Conservation (phyloP, 2,113 vertebrate genomes). For the Struthio camelus region DNA sequence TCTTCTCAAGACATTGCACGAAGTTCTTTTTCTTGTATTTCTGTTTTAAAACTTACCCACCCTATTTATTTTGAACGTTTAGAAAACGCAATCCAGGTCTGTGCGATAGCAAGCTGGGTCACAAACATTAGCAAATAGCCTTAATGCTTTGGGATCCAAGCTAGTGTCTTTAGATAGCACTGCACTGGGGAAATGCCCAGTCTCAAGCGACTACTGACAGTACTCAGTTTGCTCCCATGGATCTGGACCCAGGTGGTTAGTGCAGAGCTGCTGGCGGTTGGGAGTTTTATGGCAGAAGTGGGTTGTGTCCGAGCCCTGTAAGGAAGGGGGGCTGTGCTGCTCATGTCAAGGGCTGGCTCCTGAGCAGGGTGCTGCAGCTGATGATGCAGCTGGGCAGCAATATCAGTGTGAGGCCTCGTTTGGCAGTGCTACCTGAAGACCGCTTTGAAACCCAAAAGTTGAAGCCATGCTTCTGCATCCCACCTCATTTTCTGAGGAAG, state of each 20-base stretch:
- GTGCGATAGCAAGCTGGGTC: background rate
- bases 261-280: background rate
- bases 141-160: background rate
- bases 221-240: background rate
- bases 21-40: background rate
- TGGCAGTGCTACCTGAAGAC: background rate
- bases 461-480: background rate
- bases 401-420: background rate
- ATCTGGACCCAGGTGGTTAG: background rate
- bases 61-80: background rate
- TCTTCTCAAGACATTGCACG: background rate
- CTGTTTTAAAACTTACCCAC: background rate
- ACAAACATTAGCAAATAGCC: fast-evolving
- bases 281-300: background rate
- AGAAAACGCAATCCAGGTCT: background rate
- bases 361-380: no score
- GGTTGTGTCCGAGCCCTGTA: fast-evolving
- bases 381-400: background rate
- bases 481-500: background rate
- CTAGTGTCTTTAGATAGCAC: background rate
- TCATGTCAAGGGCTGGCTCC: background rate
- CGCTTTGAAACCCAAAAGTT: background rate
- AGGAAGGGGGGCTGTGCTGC: background rate
- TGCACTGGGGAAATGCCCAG: background rate
- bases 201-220: background rate